These are phyloP conservation scores for Callopanchax toddi DNA, from an alignment of 2,113 vertebrate genomes.

Conservation along the genomic window DNA sequence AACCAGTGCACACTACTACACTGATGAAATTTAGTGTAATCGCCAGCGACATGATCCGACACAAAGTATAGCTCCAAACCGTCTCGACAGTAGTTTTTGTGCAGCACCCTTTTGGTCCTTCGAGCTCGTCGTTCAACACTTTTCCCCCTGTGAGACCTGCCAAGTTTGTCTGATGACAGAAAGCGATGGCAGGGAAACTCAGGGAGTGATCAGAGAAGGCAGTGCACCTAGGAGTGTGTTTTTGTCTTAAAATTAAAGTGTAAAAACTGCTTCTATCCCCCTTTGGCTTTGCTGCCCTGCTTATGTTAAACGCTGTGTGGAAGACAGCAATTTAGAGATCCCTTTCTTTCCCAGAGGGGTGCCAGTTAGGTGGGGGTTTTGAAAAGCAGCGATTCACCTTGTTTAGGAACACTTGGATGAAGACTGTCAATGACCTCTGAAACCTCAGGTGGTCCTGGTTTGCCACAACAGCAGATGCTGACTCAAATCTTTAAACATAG, in stretches of 20 bases:
- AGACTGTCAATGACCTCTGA: background rate
- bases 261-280: constrained; percentile 27
- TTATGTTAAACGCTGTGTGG: constrained; percentile 5
- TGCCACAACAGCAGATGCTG: constrained; percentile 12
- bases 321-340: background rate
- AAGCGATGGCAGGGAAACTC: constrained; percentile 24
- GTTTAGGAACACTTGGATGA: constrained; percentile 5
- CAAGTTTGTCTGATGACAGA: constrained; percentile 40
- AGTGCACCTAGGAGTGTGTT: constrained; percentile 18
- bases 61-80: constrained; percentile 47
- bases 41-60: constrained; percentile 46
- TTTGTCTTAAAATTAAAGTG: constrained; percentile 22
- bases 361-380: constrained; percentile 1
- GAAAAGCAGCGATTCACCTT: background rate
- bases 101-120: constrained; percentile 28
- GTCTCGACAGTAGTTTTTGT: constrained; percentile 53
- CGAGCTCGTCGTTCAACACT: constrained; percentile 23
- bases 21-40: constrained; percentile 51
- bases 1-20: constrained; percentile 15
- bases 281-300: background rate
- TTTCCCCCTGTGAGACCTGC: constrained; percentile 20
- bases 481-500: background rate
- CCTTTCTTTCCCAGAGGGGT: background rate
- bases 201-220: constrained; percentile 35
- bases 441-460: background rate